Evolutionary conservation across 2,888 invertebrate genomes (phyloP).

Genomic region (Prosapia bicincta): DNA sequence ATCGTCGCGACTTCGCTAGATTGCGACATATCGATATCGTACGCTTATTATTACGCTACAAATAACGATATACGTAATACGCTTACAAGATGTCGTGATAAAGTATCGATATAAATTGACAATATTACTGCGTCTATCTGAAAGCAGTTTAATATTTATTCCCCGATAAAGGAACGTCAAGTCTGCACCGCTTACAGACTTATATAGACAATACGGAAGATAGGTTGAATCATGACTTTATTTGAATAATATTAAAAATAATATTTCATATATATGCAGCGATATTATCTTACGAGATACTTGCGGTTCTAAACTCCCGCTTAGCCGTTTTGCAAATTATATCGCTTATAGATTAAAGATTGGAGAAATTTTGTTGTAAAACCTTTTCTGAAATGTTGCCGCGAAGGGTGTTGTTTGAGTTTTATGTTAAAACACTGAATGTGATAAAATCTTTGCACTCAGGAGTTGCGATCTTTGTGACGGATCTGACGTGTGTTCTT

Average conservation of each 20-base stretch:
- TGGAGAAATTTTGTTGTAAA: neutral
- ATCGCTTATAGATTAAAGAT: neutral
- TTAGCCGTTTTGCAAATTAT: no score
- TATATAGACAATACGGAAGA: neutral
- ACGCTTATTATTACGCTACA: no score
- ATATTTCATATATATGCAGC: neutral
- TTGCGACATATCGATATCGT: no score
- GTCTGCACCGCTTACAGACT: neutral
- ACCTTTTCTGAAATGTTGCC: no score
- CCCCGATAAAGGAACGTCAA: neutral
- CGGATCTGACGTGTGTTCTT: no score
- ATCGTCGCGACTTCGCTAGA: no score
- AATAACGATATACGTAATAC: no score
- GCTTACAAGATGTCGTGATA: neutral
- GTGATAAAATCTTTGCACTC: no score
- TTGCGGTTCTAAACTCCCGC: neutral
- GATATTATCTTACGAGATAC: neutral
- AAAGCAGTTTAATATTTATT: neutral
- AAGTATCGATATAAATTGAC: neutral
- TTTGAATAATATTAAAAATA: neutral
- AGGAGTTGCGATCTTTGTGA: no score
- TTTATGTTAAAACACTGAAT: no score
- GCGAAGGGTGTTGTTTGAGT: no score
- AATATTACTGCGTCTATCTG: neutral
- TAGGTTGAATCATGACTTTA: neutral